Base-by-base conservation (phyloP, 2,113 vertebrate genomes). In the Siniperca knerii region DNA sequence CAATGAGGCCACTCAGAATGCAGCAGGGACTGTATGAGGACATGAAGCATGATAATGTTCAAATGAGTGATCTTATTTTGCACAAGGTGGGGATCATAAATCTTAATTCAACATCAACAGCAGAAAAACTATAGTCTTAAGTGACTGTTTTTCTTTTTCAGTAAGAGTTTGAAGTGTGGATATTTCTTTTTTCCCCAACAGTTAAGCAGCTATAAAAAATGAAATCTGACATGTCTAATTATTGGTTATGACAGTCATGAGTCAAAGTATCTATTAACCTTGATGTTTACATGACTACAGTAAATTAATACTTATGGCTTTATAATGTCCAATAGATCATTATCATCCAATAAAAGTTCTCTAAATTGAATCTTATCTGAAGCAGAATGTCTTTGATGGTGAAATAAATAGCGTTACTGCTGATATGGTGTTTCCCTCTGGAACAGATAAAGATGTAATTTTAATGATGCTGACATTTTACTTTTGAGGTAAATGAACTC, bases 381-480 rank as follows among this genome's bases (percentile, higher is more conserved):
- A 81, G 62, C 44, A 13, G 16, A 61, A 23, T n/a, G 40, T 11
- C 25, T 81, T 81, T 79, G 7, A 33, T 70, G 16, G 4, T 35
- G 62, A 7, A 71, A 54, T 55, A 58, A 54, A 58, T 29, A 4
- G 1, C 1, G 21, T 25, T 65, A 16, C 13, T 37, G 52, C 50
- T 74, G 81, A 86, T 81, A 76, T 73, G 4, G 4, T 4, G 1
- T 75, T 60, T 74, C n/a, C 40, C 37, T 85, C 13, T 77, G 60
- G 21, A 73, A 20, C 40, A 81, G 81, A 89, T 88, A 81, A 81
- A 80, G 35, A 58, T 60, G n/a, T 11, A 0, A 25, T 29, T 50
- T 55, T 48, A 57, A 77, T 61, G 10, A 58, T 65, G 54, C 68
- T 78, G 80, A 73, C 72, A 48, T 58, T 75, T 55, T 57, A 76